phyloP scores from a whole-genome alignment of 2,113 vertebrate genomes.

The Gobius niger region DNA sequence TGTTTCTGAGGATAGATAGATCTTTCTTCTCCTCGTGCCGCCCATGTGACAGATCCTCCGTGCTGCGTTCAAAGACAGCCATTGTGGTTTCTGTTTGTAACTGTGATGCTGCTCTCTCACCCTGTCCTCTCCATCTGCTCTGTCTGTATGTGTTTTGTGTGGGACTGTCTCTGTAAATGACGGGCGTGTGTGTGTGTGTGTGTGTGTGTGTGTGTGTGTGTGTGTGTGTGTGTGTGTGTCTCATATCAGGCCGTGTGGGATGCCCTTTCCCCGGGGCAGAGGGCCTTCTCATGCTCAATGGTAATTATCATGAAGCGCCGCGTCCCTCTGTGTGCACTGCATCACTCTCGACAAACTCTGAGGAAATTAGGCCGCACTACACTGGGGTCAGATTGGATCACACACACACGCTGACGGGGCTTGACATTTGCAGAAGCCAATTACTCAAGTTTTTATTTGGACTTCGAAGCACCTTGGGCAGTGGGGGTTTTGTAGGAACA shows the following conservation, averaged over 20 bases:
- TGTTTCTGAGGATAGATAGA: neutral
- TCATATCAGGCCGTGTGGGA: conserved; percentile 89
- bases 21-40: conserved; percentile 8
- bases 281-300: conserved; percentile 97
- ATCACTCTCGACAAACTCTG: conserved; percentile 12
- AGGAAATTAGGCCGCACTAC: conserved; percentile 1
- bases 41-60: conserved; percentile 1
- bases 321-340: conserved; percentile 31
- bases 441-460: no score
- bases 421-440: no score
- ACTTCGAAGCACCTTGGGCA: no score
- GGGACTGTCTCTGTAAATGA: neutral
- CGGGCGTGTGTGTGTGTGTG: conserved; percentile 17
- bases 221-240: conserved; percentile 50
- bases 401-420: neutral
- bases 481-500: no score
- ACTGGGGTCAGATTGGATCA: conserved; percentile 4
- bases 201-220: conserved; percentile 73
- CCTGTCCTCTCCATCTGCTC: conserved; percentile 59
- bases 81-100: conserved; percentile 2
- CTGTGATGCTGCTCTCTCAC: conserved; percentile 22
- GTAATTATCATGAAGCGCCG: conserved; percentile 79
- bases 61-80: conserved; percentile 11
- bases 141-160: conserved; percentile 44
- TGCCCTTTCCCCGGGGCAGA: conserved; percentile 93